These are phyloP conservation scores for Megaustenia siamemsis DNA, from an alignment of 2,888 invertebrate species.

Conservation along the genomic window DNA sequence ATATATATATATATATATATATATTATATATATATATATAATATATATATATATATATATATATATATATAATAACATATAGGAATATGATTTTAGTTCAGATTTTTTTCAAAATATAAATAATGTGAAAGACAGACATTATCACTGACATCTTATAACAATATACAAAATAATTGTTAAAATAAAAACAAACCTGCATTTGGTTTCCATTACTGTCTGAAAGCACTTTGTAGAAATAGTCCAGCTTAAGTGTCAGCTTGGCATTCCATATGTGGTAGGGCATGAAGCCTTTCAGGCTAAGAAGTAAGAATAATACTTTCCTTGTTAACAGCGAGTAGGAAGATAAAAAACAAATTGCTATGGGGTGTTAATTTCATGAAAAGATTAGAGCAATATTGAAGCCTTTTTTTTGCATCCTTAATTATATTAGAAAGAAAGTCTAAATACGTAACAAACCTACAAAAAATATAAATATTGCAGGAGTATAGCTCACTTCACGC, in stretches of 20 bases:
- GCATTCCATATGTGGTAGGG: slow-evolving; percentile 83
- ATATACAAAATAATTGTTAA: no score
- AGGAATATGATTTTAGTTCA: background rate
- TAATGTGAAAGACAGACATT: no score
- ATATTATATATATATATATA: slow-evolving; percentile 15
- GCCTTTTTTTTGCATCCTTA: no score
- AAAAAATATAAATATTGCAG: no score
- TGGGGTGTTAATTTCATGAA: no score
- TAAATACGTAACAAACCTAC: no score
- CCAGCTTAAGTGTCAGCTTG: slow-evolving; percentile 81
- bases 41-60: slow-evolving; percentile 40
- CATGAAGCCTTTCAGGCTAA: slow-evolving; percentile 79
- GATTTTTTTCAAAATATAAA: slow-evolving; percentile 18
- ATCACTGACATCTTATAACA: background rate
- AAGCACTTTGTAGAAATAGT: slow-evolving; percentile 82
- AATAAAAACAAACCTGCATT: slow-evolving; percentile 58
- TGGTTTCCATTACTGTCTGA: slow-evolving; percentile 78
- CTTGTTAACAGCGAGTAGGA: no score
- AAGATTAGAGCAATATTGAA: no score
- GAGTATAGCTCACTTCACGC: no score
- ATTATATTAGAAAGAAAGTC: no score
- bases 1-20: slow-evolving; percentile 29
- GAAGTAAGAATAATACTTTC: background rate
- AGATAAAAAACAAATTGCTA: no score
- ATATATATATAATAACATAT: slow-evolving; percentile 21